Evolutionary conservation across 2,113 vertebrate genomes (phyloP), one percentile per base, ranked within the genome.

Genomic region (Gopherus flavomarginatus): DNA sequence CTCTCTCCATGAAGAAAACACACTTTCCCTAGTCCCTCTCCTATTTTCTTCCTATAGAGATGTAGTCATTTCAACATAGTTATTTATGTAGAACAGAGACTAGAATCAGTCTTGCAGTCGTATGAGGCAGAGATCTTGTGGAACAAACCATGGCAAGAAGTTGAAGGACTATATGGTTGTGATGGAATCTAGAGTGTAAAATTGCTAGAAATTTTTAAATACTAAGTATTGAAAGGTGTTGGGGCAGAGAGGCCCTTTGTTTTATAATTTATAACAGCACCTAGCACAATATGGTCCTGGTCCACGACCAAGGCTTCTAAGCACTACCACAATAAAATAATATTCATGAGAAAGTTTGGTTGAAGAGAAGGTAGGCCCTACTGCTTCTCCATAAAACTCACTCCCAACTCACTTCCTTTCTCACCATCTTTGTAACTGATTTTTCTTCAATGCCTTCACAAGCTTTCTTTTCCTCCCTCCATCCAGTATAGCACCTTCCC

Each of bases 11-110:
- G 42, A 81, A 0, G 0, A 53, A 24, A 94, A 77, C 6, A 88
- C 1, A 9, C 38, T 81, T 80, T 49, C 44, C 0, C 9, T 69
- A 31, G 12, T 79, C 21, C 5, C 78, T 81, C 85, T 49, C 72
- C 38, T 35, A 12, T 2, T 47, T 69, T 59, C 8, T 49, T 54
- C 24, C 8, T 0, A 1, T 0, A 89, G 84, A 29, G 0, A 0
- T 82, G n/a, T 50, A 47, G 8, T 62, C 85, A 35, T 72, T 27
- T 56, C 31, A 85, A 59, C 84, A 65, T 3, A 49, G 77, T 69
- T 59, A 31, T 22, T n/a, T 22, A 54, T n/a, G 26, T 21, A 86
- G 49, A 49, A 8, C 21, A 88, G 81, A 88, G 78, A 49, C 21
- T 44, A 54, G 5, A 52, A 77, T 62, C 7, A 81, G 11, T 27